Base-by-base conservation (phyloP, 2,113 vertebrate species). In the Larimichthys polyactis region DNA sequence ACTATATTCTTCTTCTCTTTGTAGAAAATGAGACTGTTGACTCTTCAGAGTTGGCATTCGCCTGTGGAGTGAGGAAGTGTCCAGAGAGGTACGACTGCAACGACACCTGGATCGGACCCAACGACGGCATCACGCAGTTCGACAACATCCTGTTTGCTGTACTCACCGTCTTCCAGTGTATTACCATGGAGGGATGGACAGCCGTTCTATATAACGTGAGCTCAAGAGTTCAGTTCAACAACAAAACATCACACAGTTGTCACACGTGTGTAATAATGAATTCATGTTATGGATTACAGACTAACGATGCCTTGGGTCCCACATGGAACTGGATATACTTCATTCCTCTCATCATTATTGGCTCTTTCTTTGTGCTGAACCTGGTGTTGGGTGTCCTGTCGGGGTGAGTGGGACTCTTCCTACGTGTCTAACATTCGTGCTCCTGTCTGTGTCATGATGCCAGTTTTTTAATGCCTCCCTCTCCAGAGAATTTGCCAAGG, bases 151-250 rank as follows among this genome's bases (percentile, higher is more conserved):
- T 98, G 73, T 99, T 99, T 90, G 98, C 98, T 4, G 99, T 99
- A 90, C 96, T 99, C 90, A 99, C 98, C 24, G 98, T 99, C 78
- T 99, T 99, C 94, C 98, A 99, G 94, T 99, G 98, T 68, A 99
- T 99, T 86, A 99, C 98, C 87, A 99, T 99, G 98, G 98, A 99
- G 91, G 98, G 98, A 44, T 99, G 98, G 98, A 99, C 98, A 4
- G 98, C 98, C 5, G 98, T 99, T 54, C 95, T 99, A 7, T 99
- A 99, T 87, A 95, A 96, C 2, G 95, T 96, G 82, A 95, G 95
- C 76, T 8, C 59, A 19, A 63, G 9, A 22, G 20, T n/a, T 55
- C 15, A 20, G 43, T 46, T 22, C 65, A 24, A 36, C 55, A 6
- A 15, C 43, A 27, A 32, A 17, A n/a, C 29, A 16, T 44, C 7